Conservation (phyloP, 37 sponge, comb jelly and placozoan genomes). For the Cladorhizidae sp. region DNA sequence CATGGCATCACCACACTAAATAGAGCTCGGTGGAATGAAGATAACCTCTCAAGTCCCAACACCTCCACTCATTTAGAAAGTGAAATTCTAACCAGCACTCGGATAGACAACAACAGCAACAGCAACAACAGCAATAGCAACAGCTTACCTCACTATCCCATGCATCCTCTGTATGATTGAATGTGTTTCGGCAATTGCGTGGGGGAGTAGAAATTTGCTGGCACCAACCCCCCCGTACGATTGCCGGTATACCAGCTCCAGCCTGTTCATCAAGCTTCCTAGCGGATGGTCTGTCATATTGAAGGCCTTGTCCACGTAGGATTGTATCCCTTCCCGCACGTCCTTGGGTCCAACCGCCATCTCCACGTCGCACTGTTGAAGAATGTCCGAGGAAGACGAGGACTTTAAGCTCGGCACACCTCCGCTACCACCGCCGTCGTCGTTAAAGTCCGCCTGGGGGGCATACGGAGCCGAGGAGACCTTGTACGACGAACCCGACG, state of each 20-base stretch:
- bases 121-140: background rate
- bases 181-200: slow-evolving; percentile 86
- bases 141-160: slow-evolving; percentile 70
- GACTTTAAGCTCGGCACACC: background rate
- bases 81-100: background rate
- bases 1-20: no score
- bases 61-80: background rate
- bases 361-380: background rate
- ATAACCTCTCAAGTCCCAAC: no score
- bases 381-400: background rate
- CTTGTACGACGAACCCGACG: slow-evolving; percentile 4
- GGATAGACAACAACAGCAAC: no score
- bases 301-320: slow-evolving; percentile 61
- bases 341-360: background rate
- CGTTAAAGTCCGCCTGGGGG: slow-evolving; percentile 42
- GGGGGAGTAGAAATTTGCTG: slow-evolving; percentile 75
- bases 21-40: no score
- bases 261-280: slow-evolving; percentile 60
- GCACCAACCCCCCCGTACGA: slow-evolving; percentile 84
- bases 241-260: slow-evolving; percentile 59
- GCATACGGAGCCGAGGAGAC: slow-evolving; percentile 28
- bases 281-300: slow-evolving; percentile 62
- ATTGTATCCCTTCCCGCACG: slow-evolving; percentile 28
- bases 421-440: no score
- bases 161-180: slow-evolving; percentile 69